phyloP scores from a whole-genome alignment of 2,113 vertebrate species.

The Atherinomorus stipes region DNA sequence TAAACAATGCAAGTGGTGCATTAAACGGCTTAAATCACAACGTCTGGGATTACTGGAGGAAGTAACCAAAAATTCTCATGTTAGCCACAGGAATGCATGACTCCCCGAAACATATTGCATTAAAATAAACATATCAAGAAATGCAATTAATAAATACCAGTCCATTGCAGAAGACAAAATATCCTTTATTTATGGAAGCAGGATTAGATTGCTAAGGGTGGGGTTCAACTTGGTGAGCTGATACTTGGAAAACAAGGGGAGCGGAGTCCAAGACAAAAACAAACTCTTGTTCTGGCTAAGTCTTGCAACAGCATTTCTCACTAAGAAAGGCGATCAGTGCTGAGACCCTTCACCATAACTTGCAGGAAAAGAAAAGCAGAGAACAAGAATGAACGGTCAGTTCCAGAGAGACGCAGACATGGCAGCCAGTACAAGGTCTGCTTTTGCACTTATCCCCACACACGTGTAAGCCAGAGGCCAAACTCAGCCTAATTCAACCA shows the following conservation, averaged over 20 bases:
- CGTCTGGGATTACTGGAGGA: conserved; percentile 19
- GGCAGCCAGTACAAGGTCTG: conserved; percentile 49
- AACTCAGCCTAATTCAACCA: conserved; percentile 68
- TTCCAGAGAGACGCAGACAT: conserved; percentile 51
- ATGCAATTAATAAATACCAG: conserved; percentile 58
- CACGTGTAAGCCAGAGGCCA: conserved; percentile 53
- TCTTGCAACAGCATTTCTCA: conserved; percentile 65
- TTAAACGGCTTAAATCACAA: conserved; percentile 15
- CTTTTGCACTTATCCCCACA: conserved; percentile 69
- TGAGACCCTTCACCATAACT: conserved; percentile 33
- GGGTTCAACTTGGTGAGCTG: conserved; percentile 43
- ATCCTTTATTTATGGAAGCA: conserved; percentile 60
- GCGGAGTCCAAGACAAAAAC: conserved; percentile 61
- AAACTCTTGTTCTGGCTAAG: conserved; percentile 56
- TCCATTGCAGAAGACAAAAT: conserved; percentile 51
- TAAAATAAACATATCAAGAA: conserved; percentile 54
- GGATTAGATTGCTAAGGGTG: conserved; percentile 43
- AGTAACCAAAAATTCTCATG: conserved; percentile 17
- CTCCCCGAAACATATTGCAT: conserved; percentile 34
- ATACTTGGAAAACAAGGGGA: conserved; percentile 61
- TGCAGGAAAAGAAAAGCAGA: conserved; percentile 10
- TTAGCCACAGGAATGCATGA: conserved; percentile 46
- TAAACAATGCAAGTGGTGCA: conserved; percentile 27
- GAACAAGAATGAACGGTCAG: conserved; percentile 59
- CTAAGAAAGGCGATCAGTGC: conserved; percentile 27